A percentile compares a stretch with the other conserved stretches of the same genome.
Evolutionary conservation across 2,888 invertebrate species (phyloP).

Genomic region (Heteropelma amictum): DNA sequence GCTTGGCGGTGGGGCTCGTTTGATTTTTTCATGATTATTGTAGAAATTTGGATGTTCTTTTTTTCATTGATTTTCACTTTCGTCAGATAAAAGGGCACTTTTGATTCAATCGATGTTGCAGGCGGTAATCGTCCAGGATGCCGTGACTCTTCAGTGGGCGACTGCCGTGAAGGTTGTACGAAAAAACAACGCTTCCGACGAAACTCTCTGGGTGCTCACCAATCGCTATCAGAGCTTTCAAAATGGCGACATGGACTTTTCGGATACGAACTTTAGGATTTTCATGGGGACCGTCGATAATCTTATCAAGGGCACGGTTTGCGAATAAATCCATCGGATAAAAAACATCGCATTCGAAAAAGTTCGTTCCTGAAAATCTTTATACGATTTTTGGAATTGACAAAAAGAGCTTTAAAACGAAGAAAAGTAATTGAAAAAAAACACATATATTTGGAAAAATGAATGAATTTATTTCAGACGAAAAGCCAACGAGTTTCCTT

Average conservation of each 20-base stretch:
- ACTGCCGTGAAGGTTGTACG: background rate
- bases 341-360: background rate
- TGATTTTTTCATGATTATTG: too few relatives aligned
- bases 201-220: conserved; percentile 82
- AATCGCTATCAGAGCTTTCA: conserved; percentile 85
- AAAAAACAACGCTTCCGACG: conserved; percentile 79
- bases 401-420: too few relatives aligned
- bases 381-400: too few relatives aligned
- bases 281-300: conserved; percentile 81
- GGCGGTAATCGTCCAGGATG: background rate
- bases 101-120: background rate
- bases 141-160: background rate
- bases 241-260: conserved; percentile 79
- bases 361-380: background rate
- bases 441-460: too few relatives aligned
- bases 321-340: too few relatives aligned
- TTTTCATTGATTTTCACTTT: too few relatives aligned
- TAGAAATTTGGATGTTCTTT: too few relatives aligned
- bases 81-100: background rate
- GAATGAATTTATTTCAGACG: too few relatives aligned
- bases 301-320: conserved; percentile 75
- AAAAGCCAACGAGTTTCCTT: too few relatives aligned
- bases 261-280: conserved; percentile 84
- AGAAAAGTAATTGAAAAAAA: too few relatives aligned
- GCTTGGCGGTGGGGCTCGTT: too few relatives aligned